These are phyloP conservation scores for Dolomedes plantarius DNA, from an alignment of 2,888 invertebrate species.

Conservation along the genomic window DNA sequence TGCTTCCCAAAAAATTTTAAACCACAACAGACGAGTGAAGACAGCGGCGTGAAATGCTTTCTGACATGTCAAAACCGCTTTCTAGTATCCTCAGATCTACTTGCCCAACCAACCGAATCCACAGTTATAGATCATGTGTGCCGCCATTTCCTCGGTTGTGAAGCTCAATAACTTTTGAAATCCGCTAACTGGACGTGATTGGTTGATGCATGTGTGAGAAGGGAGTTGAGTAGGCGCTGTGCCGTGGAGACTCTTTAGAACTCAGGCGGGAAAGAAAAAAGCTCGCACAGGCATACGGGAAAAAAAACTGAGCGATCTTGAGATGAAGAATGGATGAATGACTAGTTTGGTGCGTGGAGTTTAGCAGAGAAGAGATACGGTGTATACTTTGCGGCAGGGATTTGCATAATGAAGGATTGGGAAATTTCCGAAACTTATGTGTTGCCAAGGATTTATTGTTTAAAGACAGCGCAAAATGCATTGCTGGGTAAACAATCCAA, in stretches of 20 bases:
- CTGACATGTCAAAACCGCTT: background rate
- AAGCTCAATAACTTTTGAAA: constrained; percentile 8
- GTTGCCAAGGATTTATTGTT: constrained; percentile 3
- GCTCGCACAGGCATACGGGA: background rate
- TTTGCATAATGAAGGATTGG: background rate
- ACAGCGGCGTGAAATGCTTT: background rate
- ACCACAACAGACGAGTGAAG: background rate
- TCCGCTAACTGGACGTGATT: background rate
- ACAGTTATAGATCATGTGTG: constrained; percentile 5
- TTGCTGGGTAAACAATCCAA: background rate
- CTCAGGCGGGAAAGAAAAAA: background rate
- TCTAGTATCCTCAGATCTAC: background rate
- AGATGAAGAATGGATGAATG: background rate
- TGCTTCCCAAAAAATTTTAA: too few species aligned
- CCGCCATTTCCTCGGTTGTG: background rate
- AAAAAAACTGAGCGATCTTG: background rate
- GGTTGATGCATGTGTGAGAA: background rate
- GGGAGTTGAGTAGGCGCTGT: background rate
- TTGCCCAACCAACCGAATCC: background rate
- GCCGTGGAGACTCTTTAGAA: background rate
- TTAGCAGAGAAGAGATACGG: background rate
- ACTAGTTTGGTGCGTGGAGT: background rate
- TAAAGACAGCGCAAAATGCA: background rate
- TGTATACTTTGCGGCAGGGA: background rate
- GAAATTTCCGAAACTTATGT: background rate